phyloP scores from a whole-genome alignment of 2,888 invertebrate species.

The Lagria hirta region DNA sequence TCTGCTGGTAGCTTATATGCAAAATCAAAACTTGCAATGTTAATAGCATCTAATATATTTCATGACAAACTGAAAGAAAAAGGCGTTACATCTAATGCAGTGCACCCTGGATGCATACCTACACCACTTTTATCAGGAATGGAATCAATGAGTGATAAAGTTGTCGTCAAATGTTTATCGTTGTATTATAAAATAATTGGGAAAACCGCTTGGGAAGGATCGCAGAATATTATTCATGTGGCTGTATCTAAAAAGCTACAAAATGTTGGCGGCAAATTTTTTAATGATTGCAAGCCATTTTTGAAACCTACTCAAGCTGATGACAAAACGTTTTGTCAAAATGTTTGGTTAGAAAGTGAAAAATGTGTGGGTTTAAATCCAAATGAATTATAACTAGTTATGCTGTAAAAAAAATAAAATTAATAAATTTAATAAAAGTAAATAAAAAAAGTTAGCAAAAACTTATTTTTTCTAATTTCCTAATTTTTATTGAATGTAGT shows the following conservation, averaged over 20 bases:
- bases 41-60: slow-evolving; percentile 22
- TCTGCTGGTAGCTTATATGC: slow-evolving; percentile 8
- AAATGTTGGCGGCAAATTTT: slow-evolving; percentile 37
- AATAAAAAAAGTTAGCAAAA: no score
- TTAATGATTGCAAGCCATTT: slow-evolving; percentile 20
- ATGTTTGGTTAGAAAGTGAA: slow-evolving; percentile 5
- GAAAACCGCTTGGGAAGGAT: slow-evolving; percentile 39
- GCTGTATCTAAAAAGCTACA: slow-evolving; percentile 38
- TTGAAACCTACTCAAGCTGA: background rate
- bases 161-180: no score
- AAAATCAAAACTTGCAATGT: slow-evolving; percentile 21
- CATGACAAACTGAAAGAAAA: slow-evolving; percentile 15
- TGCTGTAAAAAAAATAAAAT: no score
- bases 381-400: no score
- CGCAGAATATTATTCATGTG: slow-evolving; percentile 39
- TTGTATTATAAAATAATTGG: no score
- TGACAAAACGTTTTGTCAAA: slow-evolving; percentile 1
- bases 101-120: slow-evolving; percentile 24
- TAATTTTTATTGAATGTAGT: no score
- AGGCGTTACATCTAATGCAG: slow-evolving; percentile 19
- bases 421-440: no score
- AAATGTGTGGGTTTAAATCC: slow-evolving; percentile 1
- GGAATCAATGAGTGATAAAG: no score
- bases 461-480: no score
- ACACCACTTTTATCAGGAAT: slow-evolving; percentile 8